Conservation (phyloP, 1,140 invertebrate species). For the Mercenaria mercenaria region DNA sequence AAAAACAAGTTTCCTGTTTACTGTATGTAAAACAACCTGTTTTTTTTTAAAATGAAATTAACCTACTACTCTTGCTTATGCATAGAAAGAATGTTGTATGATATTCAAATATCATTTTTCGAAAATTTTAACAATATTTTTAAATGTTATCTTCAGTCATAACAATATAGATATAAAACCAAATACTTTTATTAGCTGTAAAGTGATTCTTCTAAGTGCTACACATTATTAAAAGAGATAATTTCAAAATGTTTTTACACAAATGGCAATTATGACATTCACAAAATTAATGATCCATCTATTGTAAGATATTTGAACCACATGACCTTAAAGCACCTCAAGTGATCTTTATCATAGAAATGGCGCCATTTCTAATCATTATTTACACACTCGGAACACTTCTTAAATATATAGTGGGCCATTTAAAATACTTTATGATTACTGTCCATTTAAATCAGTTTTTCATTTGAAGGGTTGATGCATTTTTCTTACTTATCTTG, state of each 20-base stretch:
- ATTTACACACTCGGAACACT: slow-evolving; percentile 7
- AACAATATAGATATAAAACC: too few species aligned
- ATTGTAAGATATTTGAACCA: slow-evolving; percentile 19
- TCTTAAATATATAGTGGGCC: not conserved
- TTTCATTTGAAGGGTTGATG: not conserved
- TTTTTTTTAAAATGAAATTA: too few species aligned
- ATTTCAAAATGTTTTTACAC: not conserved
- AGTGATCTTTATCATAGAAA: slow-evolving; percentile 11
- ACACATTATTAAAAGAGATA: not conserved
- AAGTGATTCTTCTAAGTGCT: not conserved
- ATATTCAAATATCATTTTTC: too few species aligned
- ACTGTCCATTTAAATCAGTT: not conserved
- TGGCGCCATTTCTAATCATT: slow-evolving; percentile 47
- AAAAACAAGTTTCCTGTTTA: too few species aligned
- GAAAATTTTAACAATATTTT: too few species aligned
- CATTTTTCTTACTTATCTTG: too few species aligned
- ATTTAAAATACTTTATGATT: slow-evolving; percentile 29
- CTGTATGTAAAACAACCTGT: too few species aligned
- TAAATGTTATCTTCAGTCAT: too few species aligned
- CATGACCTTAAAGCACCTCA: not conserved
- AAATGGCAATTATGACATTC: slow-evolving; percentile 14
- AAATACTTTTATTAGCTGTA: too few species aligned
- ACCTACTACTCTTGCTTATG: too few species aligned
- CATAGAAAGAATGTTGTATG: too few species aligned
- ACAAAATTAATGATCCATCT: not conserved